phyloP scores from a whole-genome alignment of 2,797 vertebrate genomes.

The Bradypus variegatus region DNA sequence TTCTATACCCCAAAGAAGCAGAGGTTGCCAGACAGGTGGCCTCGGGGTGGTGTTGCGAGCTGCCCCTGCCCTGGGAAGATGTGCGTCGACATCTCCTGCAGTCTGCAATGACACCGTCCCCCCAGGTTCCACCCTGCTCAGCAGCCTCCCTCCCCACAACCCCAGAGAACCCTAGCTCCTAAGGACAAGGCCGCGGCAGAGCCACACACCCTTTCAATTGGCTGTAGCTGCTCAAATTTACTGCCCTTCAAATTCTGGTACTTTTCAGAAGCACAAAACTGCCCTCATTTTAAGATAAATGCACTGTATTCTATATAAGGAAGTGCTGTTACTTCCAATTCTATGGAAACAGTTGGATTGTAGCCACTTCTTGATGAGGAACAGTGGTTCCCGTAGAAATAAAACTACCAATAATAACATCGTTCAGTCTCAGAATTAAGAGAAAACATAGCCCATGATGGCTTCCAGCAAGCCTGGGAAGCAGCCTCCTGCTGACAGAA shows the following conservation, averaged over 20 bases:
- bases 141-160: background rate
- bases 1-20: background rate
- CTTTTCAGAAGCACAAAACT: background rate
- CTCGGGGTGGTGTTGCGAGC: background rate
- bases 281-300: background rate
- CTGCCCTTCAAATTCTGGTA: background rate
- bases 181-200: background rate
- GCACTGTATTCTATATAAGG: background rate
- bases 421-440: slow-evolving; percentile 10
- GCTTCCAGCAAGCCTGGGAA: background rate
- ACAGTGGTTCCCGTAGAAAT: background rate
- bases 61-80: background rate
- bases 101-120: background rate
- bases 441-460: background rate
- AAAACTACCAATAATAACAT: background rate
- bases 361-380: background rate
- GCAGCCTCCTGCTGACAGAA: background rate
- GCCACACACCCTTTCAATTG: background rate
- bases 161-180: background rate
- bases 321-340: background rate
- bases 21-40: background rate
- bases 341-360: background rate
- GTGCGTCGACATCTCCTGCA: background rate
- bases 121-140: background rate
- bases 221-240: background rate